These are phyloP conservation scores for Folsomia candida DNA, from an alignment of 2,888 invertebrate species.

Conservation along the genomic window DNA sequence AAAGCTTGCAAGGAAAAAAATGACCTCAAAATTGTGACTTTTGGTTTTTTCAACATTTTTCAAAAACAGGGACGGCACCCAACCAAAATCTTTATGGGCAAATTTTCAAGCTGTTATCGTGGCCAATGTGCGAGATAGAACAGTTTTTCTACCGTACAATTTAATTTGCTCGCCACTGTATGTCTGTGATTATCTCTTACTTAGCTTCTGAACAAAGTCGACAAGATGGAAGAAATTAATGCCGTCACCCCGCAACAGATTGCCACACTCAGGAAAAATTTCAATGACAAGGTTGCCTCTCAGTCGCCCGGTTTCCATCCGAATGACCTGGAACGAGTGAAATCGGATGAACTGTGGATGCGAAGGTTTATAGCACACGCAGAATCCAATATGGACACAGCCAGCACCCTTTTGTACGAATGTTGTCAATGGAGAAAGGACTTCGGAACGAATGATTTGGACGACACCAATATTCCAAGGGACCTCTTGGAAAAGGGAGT, in stretches of 20 bases:
- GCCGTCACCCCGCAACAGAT: conserved; percentile 42
- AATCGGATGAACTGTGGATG: conserved; percentile 69
- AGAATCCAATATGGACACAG: conserved; percentile 67
- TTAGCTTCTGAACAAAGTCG: too few species aligned
- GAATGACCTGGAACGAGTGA: conserved; percentile 67
- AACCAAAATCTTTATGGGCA: too few species aligned
- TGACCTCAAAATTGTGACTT: too few species aligned
- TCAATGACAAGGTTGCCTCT: conserved; percentile 36
- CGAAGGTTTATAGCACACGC: conserved; percentile 70
- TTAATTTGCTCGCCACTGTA: too few species aligned
- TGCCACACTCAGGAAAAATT: conserved; percentile 29
- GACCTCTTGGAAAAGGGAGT: conserved; percentile 74
- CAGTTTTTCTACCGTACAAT: too few species aligned
- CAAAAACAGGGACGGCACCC: too few species aligned
- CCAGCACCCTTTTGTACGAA: conserved; percentile 75
- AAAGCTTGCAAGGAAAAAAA: too few species aligned
- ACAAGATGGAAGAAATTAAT: conserved; percentile 41
- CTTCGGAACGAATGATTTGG: conserved; percentile 72
- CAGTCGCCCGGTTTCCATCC: conserved; percentile 60
- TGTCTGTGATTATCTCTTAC: too few species aligned
- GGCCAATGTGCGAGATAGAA: too few species aligned
- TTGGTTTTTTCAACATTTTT: too few species aligned
- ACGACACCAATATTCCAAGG: conserved; percentile 66
- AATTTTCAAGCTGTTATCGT: too few species aligned
- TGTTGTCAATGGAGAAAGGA: conserved; percentile 78